Evolutionary conservation across 2,888 invertebrate genomes (phyloP).

Genomic region (Caenorhabditis parvicauda): DNA sequence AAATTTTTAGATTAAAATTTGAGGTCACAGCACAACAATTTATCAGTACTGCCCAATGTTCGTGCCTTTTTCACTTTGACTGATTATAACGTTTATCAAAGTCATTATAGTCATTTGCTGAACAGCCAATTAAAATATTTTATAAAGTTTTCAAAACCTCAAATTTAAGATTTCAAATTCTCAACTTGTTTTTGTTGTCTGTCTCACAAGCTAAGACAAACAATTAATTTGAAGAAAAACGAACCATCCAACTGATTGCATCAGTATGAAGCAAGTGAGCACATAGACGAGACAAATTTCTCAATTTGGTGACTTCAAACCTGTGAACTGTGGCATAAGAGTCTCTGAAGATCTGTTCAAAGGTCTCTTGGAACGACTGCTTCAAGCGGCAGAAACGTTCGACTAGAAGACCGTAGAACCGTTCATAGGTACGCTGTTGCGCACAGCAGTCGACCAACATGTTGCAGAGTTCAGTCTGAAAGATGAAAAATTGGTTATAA

Average conservation of each 20-base stretch:
- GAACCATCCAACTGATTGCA: slow-evolving; percentile 84
- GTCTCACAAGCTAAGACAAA: too few relatives aligned
- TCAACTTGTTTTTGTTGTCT: too few relatives aligned
- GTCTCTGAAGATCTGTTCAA: slow-evolving; percentile 89
- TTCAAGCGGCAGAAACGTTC: slow-evolving; percentile 91
- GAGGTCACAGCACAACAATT: too few relatives aligned
- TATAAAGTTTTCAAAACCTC: background rate
- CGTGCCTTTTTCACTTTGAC: background rate
- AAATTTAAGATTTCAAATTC: background rate
- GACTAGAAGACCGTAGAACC: slow-evolving; percentile 91
- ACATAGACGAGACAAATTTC: slow-evolving; percentile 95
- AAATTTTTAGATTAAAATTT: too few relatives aligned
- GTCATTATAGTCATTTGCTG: too few relatives aligned
- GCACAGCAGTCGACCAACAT: slow-evolving; percentile 99
- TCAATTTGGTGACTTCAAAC: slow-evolving; percentile 87
- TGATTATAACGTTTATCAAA: too few relatives aligned
- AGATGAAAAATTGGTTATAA: background rate
- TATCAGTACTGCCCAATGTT: too few relatives aligned
- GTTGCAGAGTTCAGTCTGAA: slow-evolving; percentile 80
- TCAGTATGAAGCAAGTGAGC: slow-evolving; percentile 93
- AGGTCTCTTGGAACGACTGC: slow-evolving; percentile 83
- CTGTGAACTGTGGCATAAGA: slow-evolving; percentile 89
- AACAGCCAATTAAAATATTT: background rate
- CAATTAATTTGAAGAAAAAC: background rate
- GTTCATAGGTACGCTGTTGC: slow-evolving; percentile 95